phyloP scores from a whole-genome alignment of 2,888 invertebrate genomes.

The Drosophila prolongata region DNA sequence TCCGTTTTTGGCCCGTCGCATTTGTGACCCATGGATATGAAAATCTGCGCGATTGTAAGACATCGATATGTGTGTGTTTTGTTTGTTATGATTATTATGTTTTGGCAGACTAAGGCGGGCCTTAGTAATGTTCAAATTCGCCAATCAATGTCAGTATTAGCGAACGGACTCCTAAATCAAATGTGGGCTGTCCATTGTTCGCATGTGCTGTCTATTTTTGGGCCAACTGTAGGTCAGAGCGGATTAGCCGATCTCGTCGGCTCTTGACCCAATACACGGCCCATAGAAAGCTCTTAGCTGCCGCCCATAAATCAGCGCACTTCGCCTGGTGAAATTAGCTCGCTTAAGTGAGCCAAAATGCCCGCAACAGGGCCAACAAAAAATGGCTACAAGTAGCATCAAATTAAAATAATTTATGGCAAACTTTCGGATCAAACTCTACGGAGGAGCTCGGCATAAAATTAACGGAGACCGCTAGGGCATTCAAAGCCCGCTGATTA shows the following conservation, averaged over 20 bases:
- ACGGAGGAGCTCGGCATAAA: slow-evolving; percentile 55
- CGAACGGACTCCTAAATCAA: slow-evolving; percentile 61
- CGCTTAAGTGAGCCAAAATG: slow-evolving; percentile 40
- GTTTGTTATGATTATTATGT: slow-evolving; percentile 25
- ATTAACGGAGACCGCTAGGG: slow-evolving; percentile 33
- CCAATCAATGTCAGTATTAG: slow-evolving; percentile 67
- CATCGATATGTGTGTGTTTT: slow-evolving; percentile 12
- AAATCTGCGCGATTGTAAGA: slow-evolving; percentile 30
- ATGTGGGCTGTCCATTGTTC: slow-evolving; percentile 28
- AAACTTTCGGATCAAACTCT: slow-evolving; percentile 42
- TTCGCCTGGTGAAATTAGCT: slow-evolving; percentile 17
- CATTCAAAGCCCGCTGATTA: slow-evolving; percentile 54
- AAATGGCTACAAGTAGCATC: slow-evolving; percentile 44
- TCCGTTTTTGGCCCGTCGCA: slow-evolving; percentile 18
- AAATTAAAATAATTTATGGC: slow-evolving; percentile 52
- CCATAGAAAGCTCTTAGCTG: slow-evolving; percentile 44
- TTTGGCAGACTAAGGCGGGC: slow-evolving; percentile 49
- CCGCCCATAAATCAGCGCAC: slow-evolving; percentile 44
- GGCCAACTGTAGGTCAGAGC: slow-evolving; percentile 49
- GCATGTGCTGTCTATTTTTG: slow-evolving; percentile 30
- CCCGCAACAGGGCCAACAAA: slow-evolving; percentile 9
- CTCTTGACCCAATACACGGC: slow-evolving; percentile 43
- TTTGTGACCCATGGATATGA: slow-evolving; percentile 28
- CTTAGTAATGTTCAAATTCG: slow-evolving; percentile 52
- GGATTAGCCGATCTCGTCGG: slow-evolving; percentile 2